Base-by-base conservation (phyloP, 2,797 vertebrate genomes). In the Poecilia velifera region DNA sequence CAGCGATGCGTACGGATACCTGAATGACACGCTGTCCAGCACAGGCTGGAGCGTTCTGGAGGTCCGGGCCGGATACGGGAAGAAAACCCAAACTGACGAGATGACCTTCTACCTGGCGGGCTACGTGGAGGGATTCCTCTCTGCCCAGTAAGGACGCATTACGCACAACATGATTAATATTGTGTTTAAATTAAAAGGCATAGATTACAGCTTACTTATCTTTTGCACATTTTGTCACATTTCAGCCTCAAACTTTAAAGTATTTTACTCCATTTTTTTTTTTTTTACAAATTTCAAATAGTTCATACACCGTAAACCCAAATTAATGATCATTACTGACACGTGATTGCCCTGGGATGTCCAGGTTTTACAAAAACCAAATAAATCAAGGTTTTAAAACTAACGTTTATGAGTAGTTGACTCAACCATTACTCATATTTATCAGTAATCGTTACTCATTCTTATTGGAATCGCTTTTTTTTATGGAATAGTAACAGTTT, bases 21-120 rank as follows among this genome's bases (percentile, higher is more conserved):
- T 97, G 88, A 98, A 98, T 22, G 47, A 98, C 85, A 96, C 94
- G 31, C 59, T 98, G 71, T 75, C 90, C 74, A 93, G 84, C 18
- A 96, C 96, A 6, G 97, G 97, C 41, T 99, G 98, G 98, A 96
- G 97, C 0, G 74, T 97, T 87, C 93, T 98, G 4, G 98, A 99
- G 93, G 94, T 98, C 90, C 96, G 91, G 34, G 96, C 97, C 0
- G 98, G 98, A 0, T 97, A 98, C 1, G 97, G 97, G 53, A 0
- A 84, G 0, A 95, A 93, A 3, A 83, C 83, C 0, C 86, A 96
- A 90, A 86, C 88, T 1, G 96, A 98, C 73, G 94, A 97, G 45
- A 18, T 96, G 80, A 94, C 94, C 76, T 97, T 97, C 95, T 98
- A 96, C 88, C 90, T 95, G 68, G 97, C 97, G 0, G 97, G 98